Conservation (phyloP, 2,797 vertebrate genomes). For the Apogon hyalosoma region DNA sequence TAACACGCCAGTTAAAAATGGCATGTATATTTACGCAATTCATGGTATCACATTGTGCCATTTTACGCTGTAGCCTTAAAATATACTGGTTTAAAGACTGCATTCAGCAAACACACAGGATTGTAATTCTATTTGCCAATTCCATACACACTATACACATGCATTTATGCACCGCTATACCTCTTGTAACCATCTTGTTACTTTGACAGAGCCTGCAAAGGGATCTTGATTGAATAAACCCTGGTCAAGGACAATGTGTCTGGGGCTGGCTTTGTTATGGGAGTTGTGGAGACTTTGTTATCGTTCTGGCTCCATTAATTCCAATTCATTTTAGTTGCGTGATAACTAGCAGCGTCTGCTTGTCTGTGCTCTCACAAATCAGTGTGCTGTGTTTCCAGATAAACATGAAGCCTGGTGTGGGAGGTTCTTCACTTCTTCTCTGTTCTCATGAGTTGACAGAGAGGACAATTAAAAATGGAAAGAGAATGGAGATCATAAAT, state of each 20-base stretch:
- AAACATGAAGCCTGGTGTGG: slow-evolving; percentile 66
- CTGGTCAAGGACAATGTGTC: slow-evolving; percentile 82
- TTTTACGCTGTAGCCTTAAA: neutral
- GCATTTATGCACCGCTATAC: slow-evolving; percentile 14
- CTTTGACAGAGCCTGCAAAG: slow-evolving; percentile 37
- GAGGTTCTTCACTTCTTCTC: slow-evolving; percentile 51
- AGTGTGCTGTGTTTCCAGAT: slow-evolving; percentile 65
- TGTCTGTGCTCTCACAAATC: slow-evolving; percentile 81
- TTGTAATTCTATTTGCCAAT: slow-evolving; percentile 14
- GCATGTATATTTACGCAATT: too few species aligned
- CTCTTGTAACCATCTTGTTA: slow-evolving; percentile 27
- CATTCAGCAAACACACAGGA: slow-evolving; percentile 7
- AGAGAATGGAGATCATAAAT: neutral
- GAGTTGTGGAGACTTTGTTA: slow-evolving; percentile 83
- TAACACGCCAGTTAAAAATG: too few species aligned
- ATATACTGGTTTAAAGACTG: neutral
- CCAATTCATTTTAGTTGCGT: slow-evolving; percentile 78
- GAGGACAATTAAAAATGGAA: slow-evolving; percentile 27
- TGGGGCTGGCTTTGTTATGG: slow-evolving; percentile 81
- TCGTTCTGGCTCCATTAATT: slow-evolving; percentile 81
- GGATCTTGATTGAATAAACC: slow-evolving; percentile 67
- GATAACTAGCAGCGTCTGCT: slow-evolving; percentile 83
- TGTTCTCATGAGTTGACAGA: slow-evolving; percentile 65
- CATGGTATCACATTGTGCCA: too few species aligned
- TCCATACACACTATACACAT: slow-evolving; percentile 13